Evolutionary conservation across 1,140 invertebrate species (phyloP), one percentile per base, ranked within the genome.

Genomic region (Triops cancriformis): DNA sequence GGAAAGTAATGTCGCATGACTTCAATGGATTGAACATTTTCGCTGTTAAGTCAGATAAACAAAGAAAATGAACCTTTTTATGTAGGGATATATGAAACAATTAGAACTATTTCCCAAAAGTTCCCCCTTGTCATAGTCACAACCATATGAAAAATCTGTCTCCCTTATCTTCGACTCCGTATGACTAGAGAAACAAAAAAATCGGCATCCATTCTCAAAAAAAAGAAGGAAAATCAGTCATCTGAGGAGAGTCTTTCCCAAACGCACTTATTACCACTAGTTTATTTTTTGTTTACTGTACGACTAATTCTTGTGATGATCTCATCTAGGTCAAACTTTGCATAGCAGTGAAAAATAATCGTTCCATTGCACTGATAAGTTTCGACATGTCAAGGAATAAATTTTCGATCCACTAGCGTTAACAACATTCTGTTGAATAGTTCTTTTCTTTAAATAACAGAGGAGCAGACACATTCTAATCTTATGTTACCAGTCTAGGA

Each of bases 101-200:
- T 64, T 64, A 45, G 51, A n/a, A 64, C 23, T 64, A 23, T 64
- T 64, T 64, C n/a, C 51, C 51, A 23, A 18, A 64, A 64, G 23
- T n/a, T 64, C 14, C 23, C 51, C 51, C 51, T 64, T 64, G 51
- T 64, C 51, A 23, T 18, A 23, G 51, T 64, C 51, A 64, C 51
- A 64, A 64, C 51, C 51, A 64, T 64, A 12, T 9, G 51, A 64
- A 64, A 64, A 64, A 18, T 23, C 51, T 64, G 51, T 64, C 23
- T 18, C 51, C 51, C 51, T 64, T 9, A 64, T 64, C 23, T 64
- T 23, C 51, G 23, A n/a, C 23, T 64, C 51, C 51, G 6, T 14
- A 64, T 64, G 51, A 64, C 51, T 64, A 64, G 51, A 64, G 51
- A 64, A 64, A 64, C 51, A 64, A 64, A 64, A 64, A 64, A 64